Base-by-base conservation (phyloP, 2,797 vertebrate species). In the Amphiprion clarkii region DNA sequence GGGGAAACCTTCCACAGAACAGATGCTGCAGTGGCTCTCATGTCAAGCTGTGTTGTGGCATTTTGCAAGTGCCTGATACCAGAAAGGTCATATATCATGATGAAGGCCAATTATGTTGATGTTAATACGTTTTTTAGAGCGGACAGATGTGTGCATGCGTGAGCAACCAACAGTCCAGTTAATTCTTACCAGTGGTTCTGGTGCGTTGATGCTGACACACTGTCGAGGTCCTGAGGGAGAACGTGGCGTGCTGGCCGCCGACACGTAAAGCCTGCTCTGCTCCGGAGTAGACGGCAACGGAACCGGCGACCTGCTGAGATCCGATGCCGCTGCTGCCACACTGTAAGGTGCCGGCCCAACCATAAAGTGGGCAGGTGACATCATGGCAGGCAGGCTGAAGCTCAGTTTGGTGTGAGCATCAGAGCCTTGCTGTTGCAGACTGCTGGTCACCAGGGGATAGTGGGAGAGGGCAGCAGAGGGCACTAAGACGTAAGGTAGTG, bases 401-500 rank as follows among this genome's bases (percentile, higher is more conserved):
- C 90, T 94, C 71, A 96, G 16, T 0, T 87, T 42, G 71, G 76
- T 71, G 31, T 91, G 88, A 78, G 90, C 51, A 0, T 93, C 83
- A 0, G 91, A 55, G 8, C 89, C 79, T 0, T 91, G 81, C 1
- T 93, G 79, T 16, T 95, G 78, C 5, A 94, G 46, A 0, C 91
- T 51, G 48, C 77, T 42, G 0, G 94, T 71, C 67, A 97, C 23
- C 13, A 97, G 76, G 1, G 96, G 95, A 74, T 96, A 96, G 19
- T 94, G 93, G 61, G 94, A 87, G 52, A 97, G 80, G 1, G 95
- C 79, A 0, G 95, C 66, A 4, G 96, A 95, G 0, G 96, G 96
- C 48, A 99, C 57, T 84, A 99, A 78, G 52, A 99, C 91, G 75
- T 94, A 99, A 0, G 96, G 97, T 52, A 98, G 61, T 0, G 96